Evolutionary conservation across 2,888 invertebrate genomes (phyloP).

Genomic region (Drosophila merina): DNA sequence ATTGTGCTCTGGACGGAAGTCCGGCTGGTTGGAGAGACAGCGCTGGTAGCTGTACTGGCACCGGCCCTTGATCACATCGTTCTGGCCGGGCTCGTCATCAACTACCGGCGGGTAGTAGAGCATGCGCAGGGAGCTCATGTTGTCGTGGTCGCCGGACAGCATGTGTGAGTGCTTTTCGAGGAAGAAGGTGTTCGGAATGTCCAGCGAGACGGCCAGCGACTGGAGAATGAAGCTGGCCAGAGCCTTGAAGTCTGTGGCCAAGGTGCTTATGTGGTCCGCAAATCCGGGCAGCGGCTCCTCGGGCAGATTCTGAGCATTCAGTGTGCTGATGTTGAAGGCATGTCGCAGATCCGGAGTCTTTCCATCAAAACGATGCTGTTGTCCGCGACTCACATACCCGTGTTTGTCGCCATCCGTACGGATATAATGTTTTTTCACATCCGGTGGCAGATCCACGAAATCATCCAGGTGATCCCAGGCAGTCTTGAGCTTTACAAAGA

Average conservation of each 20-base stretch:
- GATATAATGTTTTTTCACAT: constrained; percentile 87
- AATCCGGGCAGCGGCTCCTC: constrained; percentile 89
- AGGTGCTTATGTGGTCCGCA: constrained; percentile 87
- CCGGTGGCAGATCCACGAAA: constrained; percentile 88
- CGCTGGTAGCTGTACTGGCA: constrained; percentile 84
- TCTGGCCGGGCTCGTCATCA: constrained; percentile 86
- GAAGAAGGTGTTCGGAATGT: constrained; percentile 87
- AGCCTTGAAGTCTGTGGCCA: constrained; percentile 89
- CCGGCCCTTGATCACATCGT: constrained; percentile 84
- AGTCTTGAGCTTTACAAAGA: constrained; percentile 86
- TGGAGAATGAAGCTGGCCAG: constrained; percentile 88
- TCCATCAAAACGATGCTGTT: constrained; percentile 85
- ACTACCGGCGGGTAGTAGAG: constrained; percentile 90
- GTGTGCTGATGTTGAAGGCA: constrained; percentile 88
- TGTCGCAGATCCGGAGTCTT: constrained; percentile 88
- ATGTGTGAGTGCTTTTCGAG: constrained; percentile 88
- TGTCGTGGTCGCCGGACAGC: constrained; percentile 86
- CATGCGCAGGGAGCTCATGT: constrained; percentile 88
- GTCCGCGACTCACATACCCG: constrained; percentile 88
- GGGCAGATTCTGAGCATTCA: constrained; percentile 87
- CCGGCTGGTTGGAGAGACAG: constrained; percentile 82
- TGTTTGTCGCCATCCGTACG: constrained; percentile 87
- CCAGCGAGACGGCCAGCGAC: constrained; percentile 86
- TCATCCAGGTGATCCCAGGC: constrained; percentile 89
- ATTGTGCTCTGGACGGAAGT: constrained; percentile 82